Base-by-base conservation (phyloP, 2,113 vertebrate genomes). In the Telmatochromis sp. region DNA sequence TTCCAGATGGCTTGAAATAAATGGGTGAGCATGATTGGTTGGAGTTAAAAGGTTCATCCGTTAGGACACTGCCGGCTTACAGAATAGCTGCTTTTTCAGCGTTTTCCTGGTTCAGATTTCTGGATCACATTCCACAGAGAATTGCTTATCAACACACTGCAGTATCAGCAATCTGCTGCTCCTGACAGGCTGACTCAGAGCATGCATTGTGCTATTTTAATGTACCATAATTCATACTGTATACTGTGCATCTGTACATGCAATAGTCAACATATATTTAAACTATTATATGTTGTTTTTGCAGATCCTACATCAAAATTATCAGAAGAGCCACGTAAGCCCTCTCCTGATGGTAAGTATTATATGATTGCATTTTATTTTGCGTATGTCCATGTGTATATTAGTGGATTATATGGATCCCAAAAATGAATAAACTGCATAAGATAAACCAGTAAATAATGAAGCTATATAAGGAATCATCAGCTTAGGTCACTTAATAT, bases 1-100 rank as follows among this genome's bases (percentile, higher is more conserved):
- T 87, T 94, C 93, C 92, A 86, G 90, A 87, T 87, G 82, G 71
- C 73, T 89, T 37, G 17, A 82, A 86, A 87, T 88, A 86, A 91
- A 91, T 37, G 57, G 33, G 21, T 79, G 35, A 83, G 90, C 42
- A 81, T 81, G 86, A 47, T 35, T 37, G 9, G 17, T 47, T 5
- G 3, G 71, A 81, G 87, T 93, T 87, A 86, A 19, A 23, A n/a
- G 81, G 90, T 91, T 93, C 86, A 85, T 94, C 92, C 82, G 82
- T 45, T 31, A 65, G 55, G 89, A 87, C 79, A 13, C 50, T 58
- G 84, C 60, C 4, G 21, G 63, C 17, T 83, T 12, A 55, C 53
- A 79, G 83, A 85, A 45, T 26, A 80, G 81, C 50, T 75, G 83
- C 63, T 90, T 83, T 84, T 53, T 80, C 55, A 71, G 75, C 35